These are phyloP conservation scores for Margaritifera margaritifera DNA, from an alignment of 2,888 invertebrate species.

Conservation along the genomic window DNA sequence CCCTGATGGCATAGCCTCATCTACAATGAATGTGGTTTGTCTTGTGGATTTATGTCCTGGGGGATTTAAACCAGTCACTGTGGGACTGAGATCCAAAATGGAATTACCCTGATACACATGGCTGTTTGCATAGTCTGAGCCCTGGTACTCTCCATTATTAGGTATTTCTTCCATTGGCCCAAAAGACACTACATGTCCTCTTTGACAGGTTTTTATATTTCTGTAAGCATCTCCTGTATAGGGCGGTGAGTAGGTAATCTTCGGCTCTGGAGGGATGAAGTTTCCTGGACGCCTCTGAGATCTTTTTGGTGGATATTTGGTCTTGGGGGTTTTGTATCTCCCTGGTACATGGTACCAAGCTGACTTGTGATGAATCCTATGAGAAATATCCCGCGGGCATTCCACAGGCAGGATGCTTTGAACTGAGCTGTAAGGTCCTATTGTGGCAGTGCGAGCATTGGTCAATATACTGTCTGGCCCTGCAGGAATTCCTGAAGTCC, in stretches of 20 bases:
- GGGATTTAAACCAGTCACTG: slow-evolving; percentile 38
- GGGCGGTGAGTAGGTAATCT: no score
- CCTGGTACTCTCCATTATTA: no score
- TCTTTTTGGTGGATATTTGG: slow-evolving; percentile 52
- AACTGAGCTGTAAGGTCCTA: slow-evolving; percentile 60
- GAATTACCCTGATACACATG: slow-evolving; percentile 12
- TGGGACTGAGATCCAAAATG: slow-evolving; percentile 35
- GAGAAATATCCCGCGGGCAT: slow-evolving; percentile 42
- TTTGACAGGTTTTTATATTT: no score
- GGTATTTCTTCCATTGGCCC: no score
- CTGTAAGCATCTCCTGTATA: no score
- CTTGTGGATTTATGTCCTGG: slow-evolving; percentile 24
- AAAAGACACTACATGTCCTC: no score
- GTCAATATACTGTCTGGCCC: slow-evolving; percentile 52
- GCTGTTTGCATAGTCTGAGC: no score
- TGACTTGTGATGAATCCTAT: slow-evolving; percentile 55
- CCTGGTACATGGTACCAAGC: slow-evolving; percentile 71
- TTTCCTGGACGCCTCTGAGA: slow-evolving; percentile 47
- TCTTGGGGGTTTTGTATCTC: slow-evolving; percentile 55
- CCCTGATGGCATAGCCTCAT: slow-evolving; percentile 29
- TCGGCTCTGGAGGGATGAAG: slow-evolving; percentile 17
- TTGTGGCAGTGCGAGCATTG: slow-evolving; percentile 47
- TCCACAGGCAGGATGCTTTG: slow-evolving; percentile 52
- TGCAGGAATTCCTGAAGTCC: slow-evolving; percentile 42
- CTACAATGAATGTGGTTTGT: slow-evolving; percentile 31